Evolutionary conservation across 1,140 invertebrate genomes (phyloP).

Genomic region (Triops longicaudatus): DNA sequence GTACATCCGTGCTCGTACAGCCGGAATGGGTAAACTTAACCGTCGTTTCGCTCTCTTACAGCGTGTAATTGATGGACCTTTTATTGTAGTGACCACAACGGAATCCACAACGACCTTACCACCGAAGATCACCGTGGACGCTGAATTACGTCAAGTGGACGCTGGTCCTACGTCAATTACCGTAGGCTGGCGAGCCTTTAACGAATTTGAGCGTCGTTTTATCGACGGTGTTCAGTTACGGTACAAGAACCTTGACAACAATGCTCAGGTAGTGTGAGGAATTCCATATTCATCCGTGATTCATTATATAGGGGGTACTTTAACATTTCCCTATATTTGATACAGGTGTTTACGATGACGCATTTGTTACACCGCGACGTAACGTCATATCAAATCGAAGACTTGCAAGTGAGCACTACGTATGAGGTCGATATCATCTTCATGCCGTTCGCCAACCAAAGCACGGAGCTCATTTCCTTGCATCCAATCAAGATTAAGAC

Average conservation of each 20-base stretch:
- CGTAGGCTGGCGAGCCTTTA: conserved; percentile 71
- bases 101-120: conserved; percentile 36
- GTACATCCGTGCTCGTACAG: conserved; percentile 60
- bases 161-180: conserved; percentile 67
- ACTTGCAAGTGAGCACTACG: conserved; percentile 57
- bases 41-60: not conserved
- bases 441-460: conserved; percentile 60
- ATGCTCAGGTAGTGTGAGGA: conserved; percentile 37
- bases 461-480: conserved; percentile 58
- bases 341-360: conserved; percentile 56
- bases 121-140: conserved; percentile 57
- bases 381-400: conserved; percentile 59
- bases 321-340: conserved; percentile 19
- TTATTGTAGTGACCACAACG: not conserved
- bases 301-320: conserved; percentile 19
- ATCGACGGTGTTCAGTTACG: conserved; percentile 61
- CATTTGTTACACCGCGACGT: conserved; percentile 66
- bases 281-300: not conserved
- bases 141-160: conserved; percentile 58
- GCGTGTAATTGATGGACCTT: not conserved
- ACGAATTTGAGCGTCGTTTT: conserved; percentile 63
- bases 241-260: conserved; percentile 60
- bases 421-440: conserved; percentile 70
- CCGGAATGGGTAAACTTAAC: conserved; percentile 40
- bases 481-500: conserved; percentile 57